These are phyloP conservation scores for Watsonalla binaria DNA, from an alignment of 2,888 invertebrate genomes.

Conservation along the genomic window DNA sequence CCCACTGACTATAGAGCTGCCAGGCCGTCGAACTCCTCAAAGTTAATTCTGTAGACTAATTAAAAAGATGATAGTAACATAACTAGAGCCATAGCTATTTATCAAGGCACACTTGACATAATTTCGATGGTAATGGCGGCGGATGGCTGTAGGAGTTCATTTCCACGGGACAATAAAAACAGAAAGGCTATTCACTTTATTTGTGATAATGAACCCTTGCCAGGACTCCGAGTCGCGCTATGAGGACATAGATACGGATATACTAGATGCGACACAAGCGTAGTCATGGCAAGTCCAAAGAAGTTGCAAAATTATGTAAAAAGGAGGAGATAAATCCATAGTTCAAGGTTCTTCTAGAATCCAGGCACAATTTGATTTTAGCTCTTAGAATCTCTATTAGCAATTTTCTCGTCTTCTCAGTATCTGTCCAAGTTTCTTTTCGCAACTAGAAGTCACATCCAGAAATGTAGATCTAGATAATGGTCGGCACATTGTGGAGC, in stretches of 20 bases:
- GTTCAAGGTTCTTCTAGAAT: no score
- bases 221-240: conserved; percentile 30
- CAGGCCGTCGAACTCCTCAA: neutral
- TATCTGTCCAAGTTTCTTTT: no score
- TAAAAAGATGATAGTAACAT: neutral
- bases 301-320: no score
- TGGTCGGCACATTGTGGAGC: conserved; percentile 25
- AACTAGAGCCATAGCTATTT: conserved; percentile 1
- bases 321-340: no score
- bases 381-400: no score
- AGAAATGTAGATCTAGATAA: conserved; percentile 20
- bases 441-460: conserved; percentile 13
- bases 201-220: conserved; percentile 70
- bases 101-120: conserved; percentile 40
- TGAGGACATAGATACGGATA: conserved; percentile 14
- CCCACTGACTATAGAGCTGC: no score
- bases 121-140: conserved; percentile 41
- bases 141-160: conserved; percentile 26
- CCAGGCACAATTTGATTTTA: no score
- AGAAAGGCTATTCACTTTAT: conserved; percentile 58
- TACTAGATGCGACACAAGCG: conserved; percentile 22
- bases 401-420: no score
- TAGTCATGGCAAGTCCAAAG: no score
- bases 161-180: conserved; percentile 53
- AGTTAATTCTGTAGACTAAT: neutral